Base-by-base conservation (phyloP, 2,113 vertebrate genomes). In the Calidris pugnax region DNA sequence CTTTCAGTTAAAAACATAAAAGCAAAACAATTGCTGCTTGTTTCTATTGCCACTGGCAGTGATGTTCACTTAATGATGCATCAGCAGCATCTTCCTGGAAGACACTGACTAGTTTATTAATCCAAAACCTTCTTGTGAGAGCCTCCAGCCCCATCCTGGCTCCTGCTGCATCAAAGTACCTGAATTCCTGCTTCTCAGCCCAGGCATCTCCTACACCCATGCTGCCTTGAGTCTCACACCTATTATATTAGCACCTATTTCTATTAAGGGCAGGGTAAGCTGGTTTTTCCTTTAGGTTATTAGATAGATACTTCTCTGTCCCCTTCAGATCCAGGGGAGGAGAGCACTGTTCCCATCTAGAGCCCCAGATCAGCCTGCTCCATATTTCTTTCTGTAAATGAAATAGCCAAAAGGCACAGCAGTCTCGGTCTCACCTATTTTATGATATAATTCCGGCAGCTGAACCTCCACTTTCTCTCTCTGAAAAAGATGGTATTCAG, bases 391-490 rank as follows among this genome's bases (percentile, higher is more conserved):
- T 8, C 27, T 43, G 71, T 32, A 45, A 50, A n/a, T 3, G 8
- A 9, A 57, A 2, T 0, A 41, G 51, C 14, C 3, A 1, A 14
- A 8, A 43, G 62, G 41, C 47, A 15, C 5, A 5, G 72, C 55
- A 41, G 66, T 6, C 63, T 24, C 74, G 39, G 69, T 16, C 83
- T 98, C 98, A 98, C 99, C 99, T 95, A 99, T 99, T 97, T 99
- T 99, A 90, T 99, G 99, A 89, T 99, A 99, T 43, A 99, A 93
- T 76, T 99, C 99, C 0, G 99, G 99, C 60, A 99, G 98, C 92
- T 99, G 99, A 55, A 99, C 99, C 97, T 99, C 99, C 68, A 99
- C 99, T 96, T 99, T 99, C 97, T 99, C 99, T 80, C 99, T 98
- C 86, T 99, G 99, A 97, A 99, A 99, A 55, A 99, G 99, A 48